phyloP scores from a whole-genome alignment of 2,113 vertebrate species.

The Tauraco erythrolophus region DNA sequence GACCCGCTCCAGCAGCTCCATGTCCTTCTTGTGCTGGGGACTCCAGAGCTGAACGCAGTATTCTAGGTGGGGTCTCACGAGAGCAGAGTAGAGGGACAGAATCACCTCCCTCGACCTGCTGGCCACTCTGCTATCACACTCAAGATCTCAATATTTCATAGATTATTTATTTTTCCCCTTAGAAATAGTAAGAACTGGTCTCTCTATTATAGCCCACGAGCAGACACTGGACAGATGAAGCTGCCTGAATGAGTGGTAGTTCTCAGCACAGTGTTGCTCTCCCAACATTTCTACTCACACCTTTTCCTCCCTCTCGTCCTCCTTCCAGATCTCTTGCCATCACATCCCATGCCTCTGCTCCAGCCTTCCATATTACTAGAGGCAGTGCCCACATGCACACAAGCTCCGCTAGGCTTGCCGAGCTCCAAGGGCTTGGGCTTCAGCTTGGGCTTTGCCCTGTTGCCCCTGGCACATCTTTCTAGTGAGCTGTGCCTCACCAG shows the following conservation, averaged over 20 bases:
- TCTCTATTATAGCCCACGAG: not conserved
- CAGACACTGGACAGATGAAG: not conserved
- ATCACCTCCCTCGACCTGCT: too few species aligned
- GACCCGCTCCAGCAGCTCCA: too few species aligned
- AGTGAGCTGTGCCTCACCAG: not conserved
- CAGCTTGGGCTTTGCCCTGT: not conserved
- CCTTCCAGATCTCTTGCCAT: not conserved
- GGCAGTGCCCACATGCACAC: not conserved
- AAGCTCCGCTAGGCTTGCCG: not conserved
- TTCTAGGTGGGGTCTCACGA: too few species aligned
- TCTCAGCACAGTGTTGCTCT: not conserved
- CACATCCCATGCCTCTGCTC: not conserved
- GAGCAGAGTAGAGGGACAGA: too few species aligned
- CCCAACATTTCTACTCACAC: not conserved
- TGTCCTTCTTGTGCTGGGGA: too few species aligned
- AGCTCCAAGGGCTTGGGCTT: not conserved
- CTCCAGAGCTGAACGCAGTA: too few species aligned
- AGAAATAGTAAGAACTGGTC: not conserved
- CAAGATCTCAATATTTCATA: not conserved
- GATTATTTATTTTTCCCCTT: not conserved
- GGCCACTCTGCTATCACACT: too few species aligned
- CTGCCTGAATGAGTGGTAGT: fast-evolving
- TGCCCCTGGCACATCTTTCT: not conserved
- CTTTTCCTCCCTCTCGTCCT: not conserved
- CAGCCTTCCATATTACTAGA: fast-evolving